Percentiles rank a stretch among this genome's conserved stretches.
These are phyloP conservation scores for Chloroclystis v-ata DNA, from an alignment of 2,888 invertebrate genomes.

Conservation along the genomic window DNA sequence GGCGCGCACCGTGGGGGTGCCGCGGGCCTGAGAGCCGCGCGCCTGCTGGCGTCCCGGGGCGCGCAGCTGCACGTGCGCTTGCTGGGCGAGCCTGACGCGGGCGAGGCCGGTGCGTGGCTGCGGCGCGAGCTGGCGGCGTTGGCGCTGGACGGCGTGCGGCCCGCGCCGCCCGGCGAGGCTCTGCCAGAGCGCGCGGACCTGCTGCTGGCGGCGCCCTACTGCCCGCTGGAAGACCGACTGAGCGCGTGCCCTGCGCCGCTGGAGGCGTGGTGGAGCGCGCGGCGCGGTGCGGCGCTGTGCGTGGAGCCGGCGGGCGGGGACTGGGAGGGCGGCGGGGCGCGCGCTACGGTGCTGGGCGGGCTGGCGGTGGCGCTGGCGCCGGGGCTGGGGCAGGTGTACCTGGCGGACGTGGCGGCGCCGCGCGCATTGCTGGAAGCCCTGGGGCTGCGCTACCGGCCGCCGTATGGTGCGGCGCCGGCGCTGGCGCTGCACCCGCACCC, in stretches of 20 bases:
- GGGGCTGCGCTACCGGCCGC: constrained; percentile 87
- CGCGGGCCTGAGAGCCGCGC: constrained; percentile 83
- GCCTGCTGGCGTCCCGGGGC: constrained; percentile 90
- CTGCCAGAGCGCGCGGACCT: constrained; percentile 30
- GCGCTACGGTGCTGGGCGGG: constrained; percentile 36
- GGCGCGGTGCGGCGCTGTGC: constrained; percentile 25
- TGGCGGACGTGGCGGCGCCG: constrained; percentile 91
- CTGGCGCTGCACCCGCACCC: constrained; percentile 58
- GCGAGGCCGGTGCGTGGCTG: constrained; percentile 31
- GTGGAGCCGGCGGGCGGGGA: constrained; percentile 83
- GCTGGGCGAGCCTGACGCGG: constrained; percentile 72
- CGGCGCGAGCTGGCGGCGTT: constrained; percentile 76
- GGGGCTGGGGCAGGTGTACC: constrained; percentile 80
- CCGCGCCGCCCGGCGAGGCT: constrained; percentile 81
- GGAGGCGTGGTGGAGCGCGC: constrained; percentile 11
- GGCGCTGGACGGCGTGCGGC: constrained; percentile 89
- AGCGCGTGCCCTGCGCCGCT: constrained; percentile 33
- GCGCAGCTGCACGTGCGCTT: constrained; percentile 81
- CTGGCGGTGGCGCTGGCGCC: constrained; percentile 64
- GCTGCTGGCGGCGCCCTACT: constrained; percentile 36
- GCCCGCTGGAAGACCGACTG: constrained; percentile 31
- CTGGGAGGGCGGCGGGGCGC: constrained; percentile 33
- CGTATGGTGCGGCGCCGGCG: constrained; percentile 79
- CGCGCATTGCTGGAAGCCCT: constrained; percentile 75
- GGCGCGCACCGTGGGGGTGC: constrained; percentile 80